These are phyloP conservation scores for Ophthalmolycus amberensis DNA, from an alignment of 2,113 vertebrate species.

Conservation along the genomic window DNA sequence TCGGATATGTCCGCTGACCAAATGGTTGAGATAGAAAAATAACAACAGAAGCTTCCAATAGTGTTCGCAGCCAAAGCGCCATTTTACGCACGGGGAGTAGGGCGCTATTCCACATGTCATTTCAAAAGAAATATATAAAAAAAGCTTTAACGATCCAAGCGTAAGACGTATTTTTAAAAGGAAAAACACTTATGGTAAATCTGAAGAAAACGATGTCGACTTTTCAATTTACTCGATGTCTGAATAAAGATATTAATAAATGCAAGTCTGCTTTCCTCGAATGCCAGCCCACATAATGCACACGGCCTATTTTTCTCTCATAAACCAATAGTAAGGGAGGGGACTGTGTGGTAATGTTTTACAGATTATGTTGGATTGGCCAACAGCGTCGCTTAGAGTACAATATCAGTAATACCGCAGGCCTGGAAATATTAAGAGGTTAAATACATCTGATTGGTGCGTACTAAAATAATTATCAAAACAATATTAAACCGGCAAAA, in stretches of 20 bases:
- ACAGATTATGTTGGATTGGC: slow-evolving; percentile 10
- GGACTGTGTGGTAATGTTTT: background rate
- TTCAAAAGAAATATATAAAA: background rate
- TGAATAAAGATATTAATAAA: accelerated
- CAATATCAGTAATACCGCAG: background rate
- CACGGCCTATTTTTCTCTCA: background rate
- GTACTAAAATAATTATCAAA: too few relatives aligned
- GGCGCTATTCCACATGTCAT: slow-evolving; percentile 32
- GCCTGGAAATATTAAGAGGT: background rate
- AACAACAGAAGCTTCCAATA: background rate
- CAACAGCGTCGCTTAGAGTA: slow-evolving; percentile 73
- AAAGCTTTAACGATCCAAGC: background rate
- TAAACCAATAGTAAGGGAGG: slow-evolving; percentile 14
- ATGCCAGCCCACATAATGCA: background rate
- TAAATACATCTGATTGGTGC: accelerated
- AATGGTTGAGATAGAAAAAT: background rate
- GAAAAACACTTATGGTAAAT: accelerated
- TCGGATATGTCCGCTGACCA: slow-evolving; percentile 24
- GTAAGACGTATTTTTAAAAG: accelerated
- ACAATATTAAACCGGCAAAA: too few relatives aligned
- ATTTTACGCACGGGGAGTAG: slow-evolving; percentile 9
- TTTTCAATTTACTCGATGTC: background rate
- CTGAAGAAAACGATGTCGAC: accelerated
- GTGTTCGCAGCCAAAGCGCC: slow-evolving; percentile 31
- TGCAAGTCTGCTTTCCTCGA: background rate